Evolutionary conservation across 2,797 vertebrate genomes (phyloP).

Genomic region (Helostoma temminkii): DNA sequence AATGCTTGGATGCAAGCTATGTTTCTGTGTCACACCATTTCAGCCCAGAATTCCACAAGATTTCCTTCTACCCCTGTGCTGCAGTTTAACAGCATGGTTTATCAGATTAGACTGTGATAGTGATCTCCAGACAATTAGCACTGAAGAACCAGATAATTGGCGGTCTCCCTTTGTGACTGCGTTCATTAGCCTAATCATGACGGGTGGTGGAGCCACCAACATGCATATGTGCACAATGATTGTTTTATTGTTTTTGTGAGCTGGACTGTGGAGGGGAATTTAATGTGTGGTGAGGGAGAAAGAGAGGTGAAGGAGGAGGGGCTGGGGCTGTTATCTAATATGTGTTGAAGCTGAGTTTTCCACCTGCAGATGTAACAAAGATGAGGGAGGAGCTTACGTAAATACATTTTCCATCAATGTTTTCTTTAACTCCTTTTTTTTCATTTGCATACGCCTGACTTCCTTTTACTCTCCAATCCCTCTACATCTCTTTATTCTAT

Average conservation of each 20-base stretch:
- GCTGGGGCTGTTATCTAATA: constrained; percentile 68
- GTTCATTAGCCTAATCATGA: constrained; percentile 69
- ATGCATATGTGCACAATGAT: constrained; percentile 63
- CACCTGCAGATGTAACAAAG: constrained; percentile 67
- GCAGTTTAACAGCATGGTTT: constrained; percentile 48
- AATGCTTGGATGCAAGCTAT: constrained; percentile 29
- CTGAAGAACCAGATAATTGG: constrained; percentile 68
- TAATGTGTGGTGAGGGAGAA: constrained; percentile 35
- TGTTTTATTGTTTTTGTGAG: constrained; percentile 73
- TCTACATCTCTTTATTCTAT: not conserved
- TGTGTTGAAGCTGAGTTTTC: constrained; percentile 51
- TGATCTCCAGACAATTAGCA: constrained; percentile 72
- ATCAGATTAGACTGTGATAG: constrained; percentile 57
- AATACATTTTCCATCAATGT: constrained; percentile 57
- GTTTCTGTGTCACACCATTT: constrained; percentile 39
- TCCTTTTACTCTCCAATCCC: constrained; percentile 5
- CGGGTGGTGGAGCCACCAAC: constrained; percentile 53
- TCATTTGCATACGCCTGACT: constrained; percentile 23
- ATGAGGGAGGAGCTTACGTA: constrained; percentile 42
- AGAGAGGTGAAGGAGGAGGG: not conserved
- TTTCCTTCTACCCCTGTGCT: constrained; percentile 25
- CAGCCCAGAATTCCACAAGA: constrained; percentile 7
- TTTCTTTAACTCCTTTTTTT: constrained; percentile 59
- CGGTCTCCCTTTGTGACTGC: constrained; percentile 57
- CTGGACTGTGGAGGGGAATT: constrained; percentile 61